Evolutionary conservation across 2,797 vertebrate genomes (phyloP).

Genomic region (Phoeniculus purpureus): DNA sequence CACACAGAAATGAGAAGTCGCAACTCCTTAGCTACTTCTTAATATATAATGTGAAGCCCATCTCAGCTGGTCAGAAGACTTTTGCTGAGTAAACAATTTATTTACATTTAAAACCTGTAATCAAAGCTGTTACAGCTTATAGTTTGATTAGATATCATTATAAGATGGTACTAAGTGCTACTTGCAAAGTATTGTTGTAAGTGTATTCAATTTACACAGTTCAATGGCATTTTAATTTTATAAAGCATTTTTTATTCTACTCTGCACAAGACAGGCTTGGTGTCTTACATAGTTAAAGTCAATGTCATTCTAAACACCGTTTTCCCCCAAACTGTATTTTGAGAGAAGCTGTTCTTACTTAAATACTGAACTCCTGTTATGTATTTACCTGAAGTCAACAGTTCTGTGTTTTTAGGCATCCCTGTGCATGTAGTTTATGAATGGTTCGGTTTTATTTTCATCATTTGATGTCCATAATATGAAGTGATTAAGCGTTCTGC

Average conservation of each 20-base stretch:
- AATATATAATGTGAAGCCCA: neutral
- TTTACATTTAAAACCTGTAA: neutral
- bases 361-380: neutral
- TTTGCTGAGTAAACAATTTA: neutral
- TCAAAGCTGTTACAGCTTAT: neutral
- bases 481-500: neutral
- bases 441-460: neutral
- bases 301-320: neutral
- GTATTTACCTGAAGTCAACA: neutral
- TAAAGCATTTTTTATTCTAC: neutral
- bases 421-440: neutral
- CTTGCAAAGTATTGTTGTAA: neutral
- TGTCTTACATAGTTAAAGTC: neutral
- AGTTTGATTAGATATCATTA: neutral
- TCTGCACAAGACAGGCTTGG: neutral
- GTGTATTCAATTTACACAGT: neutral
- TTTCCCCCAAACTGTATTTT: neutral
- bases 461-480: rapidly evolving
- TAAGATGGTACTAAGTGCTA: neutral
- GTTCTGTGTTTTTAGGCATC: neutral
- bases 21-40: neutral
- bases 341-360: neutral
- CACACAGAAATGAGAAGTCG: neutral
- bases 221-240: neutral
- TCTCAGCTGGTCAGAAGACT: neutral